Conservation (phyloP, 2,797 vertebrate genomes). For the Fratercula arctica region DNA sequence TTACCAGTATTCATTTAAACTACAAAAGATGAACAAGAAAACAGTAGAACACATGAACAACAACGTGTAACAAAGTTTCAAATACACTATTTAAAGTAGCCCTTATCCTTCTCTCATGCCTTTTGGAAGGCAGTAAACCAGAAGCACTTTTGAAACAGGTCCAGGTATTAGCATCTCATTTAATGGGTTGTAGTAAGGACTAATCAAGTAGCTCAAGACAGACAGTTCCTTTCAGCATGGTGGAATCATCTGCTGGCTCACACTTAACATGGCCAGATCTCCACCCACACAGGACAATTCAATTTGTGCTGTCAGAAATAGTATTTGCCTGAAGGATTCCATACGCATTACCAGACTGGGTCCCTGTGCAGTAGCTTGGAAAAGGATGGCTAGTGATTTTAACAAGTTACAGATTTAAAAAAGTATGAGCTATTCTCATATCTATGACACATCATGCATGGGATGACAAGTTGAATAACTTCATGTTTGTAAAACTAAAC, state of each 20-base stretch:
- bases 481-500: not conserved
- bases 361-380: not conserved
- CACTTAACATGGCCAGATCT: not conserved
- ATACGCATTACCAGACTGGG: not conserved
- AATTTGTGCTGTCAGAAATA: not conserved
- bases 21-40: not conserved
- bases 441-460: not conserved
- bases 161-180: not conserved
- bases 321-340: not conserved
- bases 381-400: not conserved
- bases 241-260: not conserved
- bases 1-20: not conserved
- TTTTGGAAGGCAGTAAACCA: not conserved
- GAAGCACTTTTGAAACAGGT: not conserved
- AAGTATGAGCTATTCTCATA: not conserved
- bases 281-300: not conserved
- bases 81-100: not conserved
- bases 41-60: not conserved
- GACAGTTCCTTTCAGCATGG: not conserved
- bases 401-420: not conserved
- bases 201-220: not conserved
- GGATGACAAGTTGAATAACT: not conserved
- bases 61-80: not conserved
- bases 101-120: not conserved
- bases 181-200: not conserved